Evolutionary conservation across 2,797 vertebrate genomes (phyloP), one percentile per base, ranked within the genome.

Genomic region (Syngnathus acus): DNA sequence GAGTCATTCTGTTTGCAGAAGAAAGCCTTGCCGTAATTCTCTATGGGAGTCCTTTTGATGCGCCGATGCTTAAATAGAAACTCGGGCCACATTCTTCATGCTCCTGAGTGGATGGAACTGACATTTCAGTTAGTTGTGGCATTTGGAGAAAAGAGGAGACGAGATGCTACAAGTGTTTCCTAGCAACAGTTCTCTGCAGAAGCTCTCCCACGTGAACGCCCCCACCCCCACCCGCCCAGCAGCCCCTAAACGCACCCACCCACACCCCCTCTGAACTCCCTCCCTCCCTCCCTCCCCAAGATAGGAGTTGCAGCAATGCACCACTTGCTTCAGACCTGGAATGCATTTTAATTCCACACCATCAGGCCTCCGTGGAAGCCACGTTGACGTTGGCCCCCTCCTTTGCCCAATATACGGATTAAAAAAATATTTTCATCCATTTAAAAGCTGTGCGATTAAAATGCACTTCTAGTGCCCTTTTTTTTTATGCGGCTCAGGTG

Each of bases 81-180:
- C 73, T 73, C 38, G 26, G 62, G 53, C 57, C 70, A 59, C 76
- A 71, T 76, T 73, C 73, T 65, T 76, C 76, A 75, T 70, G 80
- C 75, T 82, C 83, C 81, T 74, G 42, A 32, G 82, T 86, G 82
- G 77, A 78, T 70, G 42, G 47, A 53, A 45, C 62, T 82, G 82
- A 83, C 86, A 88, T 90, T 89, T 89, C 82, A 71, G 76, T 79
- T 80, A 65, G 62, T 77, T 79, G 74, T 86, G 79, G 81, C 86
- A 86, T 88, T 88, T 90, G 78, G 81, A 79, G 65, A 81, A 78
- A 78, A 62, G 14, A 1, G 51, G 63, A 79, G 72, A 72, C 6
- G 70, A 76, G 81, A 91, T 87, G 88, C 89, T 84, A 91, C 89
- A 91, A 90, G 90, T 91, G 91, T 92, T 88, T 91, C 91, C 90